Evolutionary conservation across 2,797 vertebrate genomes (phyloP).

Genomic region (Lepilemur ruficaudatus): DNA sequence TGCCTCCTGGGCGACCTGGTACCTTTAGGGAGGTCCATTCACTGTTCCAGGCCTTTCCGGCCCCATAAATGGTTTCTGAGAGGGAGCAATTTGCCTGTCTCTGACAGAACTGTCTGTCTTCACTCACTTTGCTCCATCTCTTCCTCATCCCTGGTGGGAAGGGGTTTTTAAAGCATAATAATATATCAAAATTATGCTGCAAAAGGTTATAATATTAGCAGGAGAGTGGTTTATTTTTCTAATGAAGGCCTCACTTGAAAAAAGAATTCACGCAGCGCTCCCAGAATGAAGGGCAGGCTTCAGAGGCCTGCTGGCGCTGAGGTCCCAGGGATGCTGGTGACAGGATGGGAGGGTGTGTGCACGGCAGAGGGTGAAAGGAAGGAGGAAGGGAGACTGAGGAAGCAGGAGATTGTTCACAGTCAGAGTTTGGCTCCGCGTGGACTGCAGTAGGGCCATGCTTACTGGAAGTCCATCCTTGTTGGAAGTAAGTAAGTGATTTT

Average conservation of each 20-base stretch:
- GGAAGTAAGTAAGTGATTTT: background rate
- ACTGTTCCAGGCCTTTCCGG: background rate
- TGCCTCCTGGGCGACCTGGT: background rate
- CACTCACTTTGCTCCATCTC: background rate
- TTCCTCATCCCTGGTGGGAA: background rate
- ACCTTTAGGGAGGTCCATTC: background rate
- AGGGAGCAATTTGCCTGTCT: background rate
- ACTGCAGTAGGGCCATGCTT: background rate
- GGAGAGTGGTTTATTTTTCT: background rate
- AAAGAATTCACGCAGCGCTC: background rate
- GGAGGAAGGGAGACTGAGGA: background rate
- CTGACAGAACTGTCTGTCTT: background rate
- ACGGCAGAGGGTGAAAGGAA: background rate
- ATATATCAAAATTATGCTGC: background rate
- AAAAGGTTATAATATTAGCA: background rate
- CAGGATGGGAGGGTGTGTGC: rapidly evolving
- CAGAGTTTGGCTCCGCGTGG: background rate
- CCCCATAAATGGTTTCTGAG: background rate
- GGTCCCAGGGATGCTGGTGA: background rate
- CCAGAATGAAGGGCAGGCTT: background rate
- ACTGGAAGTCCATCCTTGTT: background rate
- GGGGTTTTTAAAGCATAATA: background rate
- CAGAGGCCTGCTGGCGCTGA: background rate
- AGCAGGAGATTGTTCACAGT: background rate
- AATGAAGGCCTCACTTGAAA: background rate